These are phyloP conservation scores for Papilio machaon DNA, from an alignment of 1,140 invertebrate genomes.

Conservation along the genomic window DNA sequence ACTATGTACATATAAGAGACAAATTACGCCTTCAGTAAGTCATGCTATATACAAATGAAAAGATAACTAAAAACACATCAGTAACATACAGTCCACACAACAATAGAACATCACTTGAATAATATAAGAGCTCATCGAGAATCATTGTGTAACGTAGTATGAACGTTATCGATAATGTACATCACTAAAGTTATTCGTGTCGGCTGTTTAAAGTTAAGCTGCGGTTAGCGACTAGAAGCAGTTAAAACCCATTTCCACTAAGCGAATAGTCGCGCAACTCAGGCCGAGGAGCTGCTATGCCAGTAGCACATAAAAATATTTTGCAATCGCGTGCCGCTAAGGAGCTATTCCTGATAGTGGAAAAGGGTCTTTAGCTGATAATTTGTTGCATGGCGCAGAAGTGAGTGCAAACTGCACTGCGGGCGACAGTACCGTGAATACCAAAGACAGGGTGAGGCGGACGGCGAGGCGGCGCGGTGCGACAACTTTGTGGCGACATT, in stretches of 20 bases:
- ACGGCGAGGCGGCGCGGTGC: conserved; percentile 39
- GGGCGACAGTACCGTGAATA: conserved; percentile 64
- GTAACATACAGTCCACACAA: neutral
- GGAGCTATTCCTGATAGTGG: neutral
- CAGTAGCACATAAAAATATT: neutral
- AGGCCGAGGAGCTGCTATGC: neutral
- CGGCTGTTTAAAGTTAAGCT: conserved; percentile 50
- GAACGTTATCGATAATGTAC: conserved; percentile 5
- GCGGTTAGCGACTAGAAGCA: conserved; percentile 50
- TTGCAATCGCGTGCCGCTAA: neutral
- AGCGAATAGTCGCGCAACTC: neutral
- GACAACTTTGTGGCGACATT: conserved; percentile 65
- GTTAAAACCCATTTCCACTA: conserved; percentile 40
- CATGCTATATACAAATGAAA: conserved; percentile 11
- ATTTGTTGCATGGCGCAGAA: conserved; percentile 57
- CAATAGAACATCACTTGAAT: conserved; percentile 25
- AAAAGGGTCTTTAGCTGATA: conserved; percentile 52
- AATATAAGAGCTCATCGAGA: conserved; percentile 20
- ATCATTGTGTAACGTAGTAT: neutral
- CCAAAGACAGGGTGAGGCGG: conserved; percentile 42
- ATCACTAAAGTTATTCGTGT: conserved; percentile 56
- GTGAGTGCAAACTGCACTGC: conserved; percentile 55
- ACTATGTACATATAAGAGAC: neutral
- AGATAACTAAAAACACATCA: neutral
- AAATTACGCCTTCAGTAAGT: neutral